These are phyloP conservation scores for Acropora tenuis DNA, from an alignment of 64 coral and sea anemone species.

Conservation along the genomic window DNA sequence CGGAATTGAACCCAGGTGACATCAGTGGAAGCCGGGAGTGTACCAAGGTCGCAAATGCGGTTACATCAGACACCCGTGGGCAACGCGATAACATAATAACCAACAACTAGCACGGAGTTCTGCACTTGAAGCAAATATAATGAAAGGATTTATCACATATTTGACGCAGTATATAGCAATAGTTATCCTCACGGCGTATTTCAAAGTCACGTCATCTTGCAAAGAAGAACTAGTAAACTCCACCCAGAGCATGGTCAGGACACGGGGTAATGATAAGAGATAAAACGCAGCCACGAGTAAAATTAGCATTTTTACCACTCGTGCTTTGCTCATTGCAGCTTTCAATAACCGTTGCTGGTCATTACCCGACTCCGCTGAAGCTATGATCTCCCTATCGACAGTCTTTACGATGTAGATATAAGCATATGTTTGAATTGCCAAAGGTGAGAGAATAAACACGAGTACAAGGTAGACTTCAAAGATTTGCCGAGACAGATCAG, in stretches of 20 bases:
- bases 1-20: too few species aligned
- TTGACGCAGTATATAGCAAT: slow-evolving; percentile 80
- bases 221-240: slow-evolving; percentile 40
- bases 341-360: neutral
- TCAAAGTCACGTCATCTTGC: neutral
- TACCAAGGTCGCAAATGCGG: too few species aligned
- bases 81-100: neutral
- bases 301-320: slow-evolving; percentile 80
- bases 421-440: slow-evolving; percentile 70
- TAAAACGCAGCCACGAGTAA: slow-evolving; percentile 73
- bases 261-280: slow-evolving; percentile 79
- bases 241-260: slow-evolving; percentile 57
- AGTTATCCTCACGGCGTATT: slow-evolving; percentile 57
- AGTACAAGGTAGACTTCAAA: slow-evolving; percentile 65
- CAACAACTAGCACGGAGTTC: slow-evolving; percentile 63
- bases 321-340: slow-evolving; percentile 27
- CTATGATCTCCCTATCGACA: slow-evolving; percentile 32
- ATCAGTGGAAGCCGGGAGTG: too few species aligned
- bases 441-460: slow-evolving; percentile 53
- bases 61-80: neutral
- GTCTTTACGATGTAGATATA: slow-evolving; percentile 70
- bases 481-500: slow-evolving; percentile 16
- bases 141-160: slow-evolving; percentile 89
- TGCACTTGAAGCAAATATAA: slow-evolving; percentile 83
- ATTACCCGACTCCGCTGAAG: slow-evolving; percentile 1